Conservation (phyloP, 2,113 vertebrate species). For the Lipophrys pholis region DNA sequence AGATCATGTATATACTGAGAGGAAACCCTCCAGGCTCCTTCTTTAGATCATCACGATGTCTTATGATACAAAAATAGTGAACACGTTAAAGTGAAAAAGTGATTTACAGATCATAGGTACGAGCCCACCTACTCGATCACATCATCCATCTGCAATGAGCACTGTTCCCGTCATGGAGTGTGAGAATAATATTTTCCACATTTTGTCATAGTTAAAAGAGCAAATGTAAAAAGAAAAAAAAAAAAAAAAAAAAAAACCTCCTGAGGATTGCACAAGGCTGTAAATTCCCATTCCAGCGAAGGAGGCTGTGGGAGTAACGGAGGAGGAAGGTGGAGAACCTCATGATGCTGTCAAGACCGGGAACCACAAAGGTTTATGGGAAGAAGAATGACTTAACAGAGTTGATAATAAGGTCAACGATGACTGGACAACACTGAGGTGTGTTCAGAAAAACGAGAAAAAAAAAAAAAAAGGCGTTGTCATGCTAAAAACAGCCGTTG, state of each 20-base stretch:
- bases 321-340: slow-evolving; percentile 39
- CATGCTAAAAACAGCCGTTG: background rate
- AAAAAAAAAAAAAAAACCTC: background rate
- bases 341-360: slow-evolving; percentile 25
- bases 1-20: slow-evolving; percentile 37
- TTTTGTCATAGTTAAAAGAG: slow-evolving; percentile 4
- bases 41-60: slow-evolving; percentile 14
- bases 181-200: slow-evolving; percentile 30
- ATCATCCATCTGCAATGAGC: background rate
- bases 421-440: slow-evolving; percentile 2
- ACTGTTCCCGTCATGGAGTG: background rate
- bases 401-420: slow-evolving; percentile 32
- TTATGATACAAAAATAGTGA: slow-evolving; percentile 14
- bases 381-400: slow-evolving; percentile 25
- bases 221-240: background rate
- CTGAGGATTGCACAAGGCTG: slow-evolving; percentile 37
- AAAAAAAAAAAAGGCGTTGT: too few relatives aligned
- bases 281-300: slow-evolving; percentile 36
- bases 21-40: slow-evolving; percentile 9
- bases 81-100: slow-evolving; percentile 6
- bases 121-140: slow-evolving; percentile 6
- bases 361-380: slow-evolving; percentile 31
- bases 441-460: background rate
- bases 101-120: slow-evolving; percentile 7
- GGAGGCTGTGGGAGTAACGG: slow-evolving; percentile 48